phyloP scores from a whole-genome alignment of 92 coral and sea anemone genomes.

The Diadumene lineata region DNA sequence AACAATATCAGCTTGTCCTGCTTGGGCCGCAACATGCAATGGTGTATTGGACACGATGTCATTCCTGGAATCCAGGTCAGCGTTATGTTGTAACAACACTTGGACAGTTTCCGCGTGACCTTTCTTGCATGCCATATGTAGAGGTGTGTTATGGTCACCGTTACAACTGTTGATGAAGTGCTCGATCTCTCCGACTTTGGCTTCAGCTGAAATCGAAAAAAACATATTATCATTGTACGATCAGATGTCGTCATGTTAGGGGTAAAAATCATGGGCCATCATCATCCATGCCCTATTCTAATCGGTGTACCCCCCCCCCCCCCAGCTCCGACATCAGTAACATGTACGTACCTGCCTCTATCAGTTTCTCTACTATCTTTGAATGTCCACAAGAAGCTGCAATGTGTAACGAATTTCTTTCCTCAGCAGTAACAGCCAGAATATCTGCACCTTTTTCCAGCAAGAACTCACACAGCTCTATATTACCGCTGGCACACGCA shows the following conservation, averaged over 20 bases:
- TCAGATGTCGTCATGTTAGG: not conserved
- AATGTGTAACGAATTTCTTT: constrained; percentile 65
- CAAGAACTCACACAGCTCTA: constrained; percentile 61
- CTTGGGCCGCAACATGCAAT: constrained; percentile 74
- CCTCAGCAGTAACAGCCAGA: constrained; percentile 45
- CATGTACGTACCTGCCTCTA: constrained; percentile 53
- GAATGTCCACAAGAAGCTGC: constrained; percentile 62
- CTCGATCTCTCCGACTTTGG: constrained; percentile 6
- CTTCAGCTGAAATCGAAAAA: constrained; percentile 4
- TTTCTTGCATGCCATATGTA: constrained; percentile 56
- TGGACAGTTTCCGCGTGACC: constrained; percentile 59
- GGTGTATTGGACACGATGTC: constrained; percentile 53
- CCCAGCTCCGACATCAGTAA: not conserved
- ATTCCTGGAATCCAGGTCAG: constrained; percentile 60
- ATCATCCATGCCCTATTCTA: constrained; percentile 1
- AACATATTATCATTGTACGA: not conserved
- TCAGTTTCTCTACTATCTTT: constrained; percentile 47
- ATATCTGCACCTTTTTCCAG: constrained; percentile 57
- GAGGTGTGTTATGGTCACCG: constrained; percentile 53
- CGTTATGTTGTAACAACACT: constrained; percentile 43
- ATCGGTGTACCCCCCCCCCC: not conserved
- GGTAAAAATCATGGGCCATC: not conserved
- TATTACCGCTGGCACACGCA: constrained; percentile 75
- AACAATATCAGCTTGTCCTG: constrained; percentile 61
- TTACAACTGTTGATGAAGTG: constrained; percentile 51